These are phyloP conservation scores for Pontoporia blainvillei DNA, from an alignment of 2,113 vertebrate species.

Conservation along the genomic window DNA sequence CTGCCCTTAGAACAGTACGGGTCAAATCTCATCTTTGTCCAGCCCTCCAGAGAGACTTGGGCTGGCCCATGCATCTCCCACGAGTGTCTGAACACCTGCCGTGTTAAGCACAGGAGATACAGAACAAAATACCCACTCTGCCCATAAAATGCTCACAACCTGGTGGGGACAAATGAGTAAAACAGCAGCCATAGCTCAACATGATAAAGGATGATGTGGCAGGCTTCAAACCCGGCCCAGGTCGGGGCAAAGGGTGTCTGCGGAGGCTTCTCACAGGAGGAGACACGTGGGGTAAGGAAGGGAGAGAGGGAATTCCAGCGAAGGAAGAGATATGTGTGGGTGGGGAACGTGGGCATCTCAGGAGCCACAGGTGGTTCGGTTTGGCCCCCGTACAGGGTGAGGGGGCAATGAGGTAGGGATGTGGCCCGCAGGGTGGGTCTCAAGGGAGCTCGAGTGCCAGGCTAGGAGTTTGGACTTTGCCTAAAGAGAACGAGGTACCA, in stretches of 20 bases:
- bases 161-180: not conserved
- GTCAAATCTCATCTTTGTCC: not conserved
- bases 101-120: not conserved
- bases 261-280: not conserved
- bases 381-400: not conserved
- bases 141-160: not conserved
- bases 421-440: not conserved
- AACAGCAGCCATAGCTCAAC: not conserved
- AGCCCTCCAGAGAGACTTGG: not conserved
- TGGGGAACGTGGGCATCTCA: fast-evolving
- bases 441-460: not conserved
- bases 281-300: not conserved
- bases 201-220: not conserved
- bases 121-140: not conserved
- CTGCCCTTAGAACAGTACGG: not conserved
- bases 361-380: not conserved
- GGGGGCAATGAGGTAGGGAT: not conserved
- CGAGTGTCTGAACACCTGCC: not conserved
- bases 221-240: fast-evolving
- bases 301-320: not conserved
- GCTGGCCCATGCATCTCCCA: not conserved
- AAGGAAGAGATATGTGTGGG: not conserved
- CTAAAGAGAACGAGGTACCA: not conserved
- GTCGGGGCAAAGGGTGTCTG: not conserved
- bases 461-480: not conserved